Evolutionary conservation across 2,888 invertebrate genomes (phyloP), one percentile per base, ranked within the genome.

Genomic region (Phyllotreta striolata): DNA sequence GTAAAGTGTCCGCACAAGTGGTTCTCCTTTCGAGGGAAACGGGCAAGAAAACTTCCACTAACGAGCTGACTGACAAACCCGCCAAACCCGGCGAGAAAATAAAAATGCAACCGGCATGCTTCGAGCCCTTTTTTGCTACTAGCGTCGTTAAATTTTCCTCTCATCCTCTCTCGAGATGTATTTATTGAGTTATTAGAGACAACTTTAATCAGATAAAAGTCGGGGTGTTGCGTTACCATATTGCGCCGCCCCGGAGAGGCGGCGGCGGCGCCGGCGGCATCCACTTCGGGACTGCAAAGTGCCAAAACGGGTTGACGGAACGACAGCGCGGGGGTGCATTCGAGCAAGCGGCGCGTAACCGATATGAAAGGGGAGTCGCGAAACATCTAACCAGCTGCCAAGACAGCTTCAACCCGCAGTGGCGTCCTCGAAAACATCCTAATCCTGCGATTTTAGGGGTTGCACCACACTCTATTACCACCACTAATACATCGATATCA

Each of bases 271-370:
- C n/a, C 63, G 55, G 61, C 56, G 35, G 14, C 56, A 56, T 55
- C 49, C 39, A 46, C 40, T 62, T 57, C 51, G 57, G 47, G 57
- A 10, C 64, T 62, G 61, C 61, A 47, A 64, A 64, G 64, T 64
- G 64, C 57, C 56, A 64, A 62, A 56, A 52, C 47, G 61, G 57
- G 52, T 52, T 57, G 51, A 38, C 39, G 40, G 43, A 54, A 66
- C 51, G 59, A 63, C 64, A 63, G 63, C 60, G 60, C 49, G 64
- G 61, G 54, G 66, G 54, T 68, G 64, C 63, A 68, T 66, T 24
- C 62, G 51, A 64, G 68, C 64, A 63, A 55, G 67, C 64, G 64
- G 56, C 46, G 70, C 66, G 72, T 73, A 75, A 74, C 76, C 74
- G 72, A 74, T 73, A 69, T 61, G 58, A 46, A 67, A 56, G 63